Base-by-base conservation (phyloP, 2,888 invertebrate species). In the Hyles lineata region DNA sequence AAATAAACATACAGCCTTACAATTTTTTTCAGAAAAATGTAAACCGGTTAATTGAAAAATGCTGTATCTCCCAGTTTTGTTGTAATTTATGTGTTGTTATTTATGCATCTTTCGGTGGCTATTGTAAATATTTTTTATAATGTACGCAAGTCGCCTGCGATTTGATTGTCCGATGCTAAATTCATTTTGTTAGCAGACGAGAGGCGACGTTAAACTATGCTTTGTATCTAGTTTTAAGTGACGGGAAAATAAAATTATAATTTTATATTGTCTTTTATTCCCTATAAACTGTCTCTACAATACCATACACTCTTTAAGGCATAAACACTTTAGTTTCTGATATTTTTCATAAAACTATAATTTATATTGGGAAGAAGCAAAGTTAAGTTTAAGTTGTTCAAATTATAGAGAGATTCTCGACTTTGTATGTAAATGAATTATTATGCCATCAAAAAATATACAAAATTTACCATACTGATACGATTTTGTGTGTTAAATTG, bases 111-210 rank as follows among this genome's bases (percentile, higher is more conserved):
- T 58, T 59, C 21, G 67, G 67, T 67, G 43, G 23, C 67, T 58
- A 69, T 60, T 67, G 67, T 67, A 67, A 67, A 67, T 67, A 67
- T 50, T 67, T 50, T 63, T 15, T 63, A 9, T 63, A 43, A 63
- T 63, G 63, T 63, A 63, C 25, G 60, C 23, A 4, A 60, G 60
- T 60, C 60, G 23, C 43, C 35, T 43, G 17, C 43, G 43, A n/a
- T 21, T 43, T 63, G n/a, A 4, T 63, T 11, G 61, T 61, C 17
- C 35, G 23, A 21, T 55, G 55, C 17, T n/a, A 15, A 55, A 2
- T 23, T 17, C 43, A 17, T 23, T 15, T 50, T 35, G 67, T 23
- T 67, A 23, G 7, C 23, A 67, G 67, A 55, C 55, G 55, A 55
- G 7, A 55, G n/a, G 19, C 21, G 23, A 63, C 35, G 23, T 43